phyloP scores from a whole-genome alignment of 30 jellyfish, hydroid and myxozoan genomes.

The Nemopilema nomurai region DNA sequence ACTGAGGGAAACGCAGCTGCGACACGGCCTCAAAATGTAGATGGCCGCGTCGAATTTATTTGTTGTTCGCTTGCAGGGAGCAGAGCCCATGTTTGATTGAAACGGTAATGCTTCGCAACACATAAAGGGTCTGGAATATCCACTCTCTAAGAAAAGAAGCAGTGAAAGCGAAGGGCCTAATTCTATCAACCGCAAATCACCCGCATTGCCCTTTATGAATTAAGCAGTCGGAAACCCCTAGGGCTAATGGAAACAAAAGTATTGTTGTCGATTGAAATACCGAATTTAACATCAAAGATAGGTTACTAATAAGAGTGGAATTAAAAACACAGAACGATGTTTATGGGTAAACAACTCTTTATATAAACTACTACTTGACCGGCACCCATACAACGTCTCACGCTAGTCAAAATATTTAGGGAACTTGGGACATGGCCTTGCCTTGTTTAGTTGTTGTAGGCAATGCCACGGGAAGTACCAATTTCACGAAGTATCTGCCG shows the following conservation, averaged over 20 bases:
- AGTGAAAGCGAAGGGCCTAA: constrained; percentile 20
- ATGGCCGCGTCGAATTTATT: neutral
- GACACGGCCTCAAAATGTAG: neutral
- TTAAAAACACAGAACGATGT: neutral
- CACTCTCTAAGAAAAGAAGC: constrained; percentile 43
- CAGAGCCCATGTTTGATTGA: constrained; percentile 8
- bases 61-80: neutral
- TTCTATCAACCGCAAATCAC: constrained; percentile 41
- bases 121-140: constrained; percentile 51
- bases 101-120: constrained; percentile 20
- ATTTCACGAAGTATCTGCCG: neutral
- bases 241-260: constrained; percentile 17
- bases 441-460: neutral
- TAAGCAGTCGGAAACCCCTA: constrained; percentile 27
- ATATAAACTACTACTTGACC: neutral
- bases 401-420: neutral
- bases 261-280: constrained; percentile 1
- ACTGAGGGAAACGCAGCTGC: neutral
- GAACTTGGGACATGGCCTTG: neutral
- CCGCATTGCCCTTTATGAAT: constrained; percentile 57
- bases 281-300: neutral
- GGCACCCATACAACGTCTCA: neutral
- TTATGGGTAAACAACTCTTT: neutral
- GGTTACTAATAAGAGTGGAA: neutral
- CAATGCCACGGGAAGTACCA: neutral